Conservation (phyloP, 2,113 vertebrate genomes). For the Campylomormyrus tamandua region DNA sequence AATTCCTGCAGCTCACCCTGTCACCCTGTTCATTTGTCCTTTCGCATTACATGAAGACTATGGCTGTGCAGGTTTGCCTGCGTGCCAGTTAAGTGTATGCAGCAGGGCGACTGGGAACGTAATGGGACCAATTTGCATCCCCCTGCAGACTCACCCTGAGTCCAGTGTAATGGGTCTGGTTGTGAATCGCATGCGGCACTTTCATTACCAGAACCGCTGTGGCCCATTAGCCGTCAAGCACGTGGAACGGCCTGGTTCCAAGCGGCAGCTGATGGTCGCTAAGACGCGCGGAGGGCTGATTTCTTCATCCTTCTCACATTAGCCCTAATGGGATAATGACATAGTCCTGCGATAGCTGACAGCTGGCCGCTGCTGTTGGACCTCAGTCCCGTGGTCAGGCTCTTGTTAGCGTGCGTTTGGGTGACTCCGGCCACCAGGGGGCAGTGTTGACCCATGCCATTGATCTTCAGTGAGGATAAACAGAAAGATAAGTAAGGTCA, state of each 20-base stretch:
- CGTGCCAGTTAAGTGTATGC: not conserved
- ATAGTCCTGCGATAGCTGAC: not conserved
- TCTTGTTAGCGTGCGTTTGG: not conserved
- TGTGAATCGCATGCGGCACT: slow-evolving; percentile 40
- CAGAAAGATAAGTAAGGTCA: not conserved
- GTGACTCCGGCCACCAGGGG: slow-evolving; percentile 8
- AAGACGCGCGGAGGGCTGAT: not conserved
- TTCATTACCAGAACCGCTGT: slow-evolving; percentile 43
- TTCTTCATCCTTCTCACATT: slow-evolving; percentile 7
- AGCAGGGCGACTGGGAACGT: slow-evolving; percentile 23
- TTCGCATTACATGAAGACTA: not conserved
- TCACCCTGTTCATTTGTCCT: not conserved
- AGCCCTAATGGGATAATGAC: not conserved
- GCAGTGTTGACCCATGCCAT: not conserved
- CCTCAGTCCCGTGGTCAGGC: not conserved
- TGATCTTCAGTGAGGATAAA: not conserved
- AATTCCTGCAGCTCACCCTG: not conserved
- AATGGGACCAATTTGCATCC: slow-evolving; percentile 42
- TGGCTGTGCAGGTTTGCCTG: not conserved
- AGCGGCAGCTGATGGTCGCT: not conserved
- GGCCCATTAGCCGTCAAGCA: slow-evolving; percentile 49
- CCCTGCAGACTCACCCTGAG: slow-evolving; percentile 41
- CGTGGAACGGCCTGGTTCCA: not conserved
- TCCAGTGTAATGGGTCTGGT: slow-evolving; percentile 45
- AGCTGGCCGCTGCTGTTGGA: not conserved